Evolutionary conservation across 92 coral and sea anemone species (phyloP).

Genomic region (Zoanthus sociatus): DNA sequence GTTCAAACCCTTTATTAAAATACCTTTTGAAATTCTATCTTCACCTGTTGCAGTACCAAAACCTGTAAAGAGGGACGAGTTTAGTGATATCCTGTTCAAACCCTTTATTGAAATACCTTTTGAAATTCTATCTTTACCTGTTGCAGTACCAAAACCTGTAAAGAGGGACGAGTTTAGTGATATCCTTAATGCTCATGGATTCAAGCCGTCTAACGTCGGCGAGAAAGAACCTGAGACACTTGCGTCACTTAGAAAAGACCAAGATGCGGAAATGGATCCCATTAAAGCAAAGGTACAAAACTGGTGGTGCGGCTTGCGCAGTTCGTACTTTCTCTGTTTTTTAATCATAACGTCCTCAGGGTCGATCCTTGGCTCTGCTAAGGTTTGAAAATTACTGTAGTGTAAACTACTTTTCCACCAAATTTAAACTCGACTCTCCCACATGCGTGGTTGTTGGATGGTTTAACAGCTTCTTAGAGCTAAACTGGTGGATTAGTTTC

Average conservation of each 20-base stretch:
- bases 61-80: constrained; percentile 87
- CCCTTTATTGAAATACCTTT: background rate
- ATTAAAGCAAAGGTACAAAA: constrained; percentile 85
- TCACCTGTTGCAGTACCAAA: constrained; percentile 75
- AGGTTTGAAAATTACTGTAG: no score
- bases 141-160: constrained; percentile 87
- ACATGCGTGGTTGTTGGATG: no score
- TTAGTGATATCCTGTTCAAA: constrained; percentile 83
- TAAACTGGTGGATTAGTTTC: no score
- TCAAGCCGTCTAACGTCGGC: constrained; percentile 71
- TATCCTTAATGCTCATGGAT: constrained; percentile 94
- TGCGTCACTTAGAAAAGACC: constrained; percentile 74
- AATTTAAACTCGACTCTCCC: no score
- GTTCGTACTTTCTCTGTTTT: background rate
- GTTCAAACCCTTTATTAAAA: background rate
- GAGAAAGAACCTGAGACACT: constrained; percentile 77
- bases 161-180: constrained; percentile 94
- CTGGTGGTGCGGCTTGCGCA: background rate
- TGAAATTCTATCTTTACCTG: background rate
- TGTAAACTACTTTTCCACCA: no score
- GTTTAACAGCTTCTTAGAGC: no score
- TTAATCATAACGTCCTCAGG: no score
- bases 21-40: background rate
- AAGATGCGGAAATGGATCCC: constrained; percentile 80
- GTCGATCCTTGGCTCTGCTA: background rate